A percentile compares a stretch with the other conserved stretches of the same genome.
Evolutionary conservation across 2,888 invertebrate species (phyloP).

Genomic region (Chaetogeoica ovagalla): DNA sequence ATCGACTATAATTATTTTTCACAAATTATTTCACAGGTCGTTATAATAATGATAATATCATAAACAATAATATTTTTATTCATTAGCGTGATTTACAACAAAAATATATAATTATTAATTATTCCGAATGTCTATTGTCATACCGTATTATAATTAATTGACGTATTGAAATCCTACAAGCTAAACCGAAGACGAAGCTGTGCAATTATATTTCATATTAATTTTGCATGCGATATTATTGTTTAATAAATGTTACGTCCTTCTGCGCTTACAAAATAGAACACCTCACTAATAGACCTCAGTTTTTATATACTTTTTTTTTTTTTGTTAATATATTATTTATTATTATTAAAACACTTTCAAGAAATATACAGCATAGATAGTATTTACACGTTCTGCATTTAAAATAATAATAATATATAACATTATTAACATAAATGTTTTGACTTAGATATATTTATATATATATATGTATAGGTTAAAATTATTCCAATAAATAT

Average conservation of each 20-base stretch:
- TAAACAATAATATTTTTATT: neutral
- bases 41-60: neutral
- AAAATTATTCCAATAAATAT: slow-evolving; percentile 16
- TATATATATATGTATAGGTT: slow-evolving; percentile 2
- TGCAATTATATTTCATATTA: neutral
- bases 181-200: slow-evolving; percentile 23
- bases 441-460: neutral
- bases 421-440: neutral
- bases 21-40: too few relatives aligned
- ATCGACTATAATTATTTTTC: too few relatives aligned
- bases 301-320: neutral
- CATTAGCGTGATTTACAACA: slow-evolving; percentile 9
- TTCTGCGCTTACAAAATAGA: neutral
- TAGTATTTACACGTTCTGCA: slow-evolving; percentile 30
- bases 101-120: slow-evolving; percentile 25
- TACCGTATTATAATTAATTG: slow-evolving; percentile 32
- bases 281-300: neutral
- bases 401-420: neutral
- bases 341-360: neutral
- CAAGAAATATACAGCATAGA: slow-evolving; percentile 33
- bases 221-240: neutral
- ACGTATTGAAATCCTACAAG: slow-evolving; percentile 37
- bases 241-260: slow-evolving; percentile 16
- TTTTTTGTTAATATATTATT: slow-evolving; percentile 7
- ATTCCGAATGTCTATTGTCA: slow-evolving; percentile 30